Evolutionary conservation across 2,888 invertebrate genomes (phyloP), one percentile per base, ranked within the genome.

Genomic region (Cheiracanthium punctorium): DNA sequence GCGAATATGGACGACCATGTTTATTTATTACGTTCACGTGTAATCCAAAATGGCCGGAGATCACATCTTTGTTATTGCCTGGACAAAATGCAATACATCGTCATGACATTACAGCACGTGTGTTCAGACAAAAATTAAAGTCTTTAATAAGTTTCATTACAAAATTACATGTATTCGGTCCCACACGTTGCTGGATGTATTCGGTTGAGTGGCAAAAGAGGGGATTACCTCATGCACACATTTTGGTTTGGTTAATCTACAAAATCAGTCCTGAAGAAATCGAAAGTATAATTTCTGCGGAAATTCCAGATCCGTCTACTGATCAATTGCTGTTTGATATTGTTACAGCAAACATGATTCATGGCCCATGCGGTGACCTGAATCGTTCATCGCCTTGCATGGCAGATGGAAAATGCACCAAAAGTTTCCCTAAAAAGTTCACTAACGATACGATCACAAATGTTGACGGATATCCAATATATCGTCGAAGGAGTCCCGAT

Each of bases 41-140:
- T 69, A 91, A 90, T 82, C 90, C 91, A 14, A 89, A 86, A 28
- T 91, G 91, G 91, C 48, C 29, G 30, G 91, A 91, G 80, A 90
- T 91, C 43, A 43, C 20, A 76, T 41, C n/a, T 2, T 41, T 43
- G 17, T 28, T 76, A 67, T 20, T 76, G 8, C 48, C 32, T 29
- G 67, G 76, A 0, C 76, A 76, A 48, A 41, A 20, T 67, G 20
- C 69, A 29, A 69, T 76, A 32, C 43, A 76, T 69, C 76, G 76
- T 24, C 69, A 67, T 67, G 69, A 76, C 41, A 43, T 77, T 20
- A 43, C 76, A 1, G 69, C 32, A 30, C 2, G 43, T n/a, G 76
- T 30, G 24, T 74, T 75, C n/a, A 75, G 41, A 65, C 65, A 41
- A 41, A 75, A 41, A n/a, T 65, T 77, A n/a, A 76, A 76, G 43